Evolutionary conservation across 2,797 vertebrate genomes (phyloP).

Genomic region (Amniataba percoides): DNA sequence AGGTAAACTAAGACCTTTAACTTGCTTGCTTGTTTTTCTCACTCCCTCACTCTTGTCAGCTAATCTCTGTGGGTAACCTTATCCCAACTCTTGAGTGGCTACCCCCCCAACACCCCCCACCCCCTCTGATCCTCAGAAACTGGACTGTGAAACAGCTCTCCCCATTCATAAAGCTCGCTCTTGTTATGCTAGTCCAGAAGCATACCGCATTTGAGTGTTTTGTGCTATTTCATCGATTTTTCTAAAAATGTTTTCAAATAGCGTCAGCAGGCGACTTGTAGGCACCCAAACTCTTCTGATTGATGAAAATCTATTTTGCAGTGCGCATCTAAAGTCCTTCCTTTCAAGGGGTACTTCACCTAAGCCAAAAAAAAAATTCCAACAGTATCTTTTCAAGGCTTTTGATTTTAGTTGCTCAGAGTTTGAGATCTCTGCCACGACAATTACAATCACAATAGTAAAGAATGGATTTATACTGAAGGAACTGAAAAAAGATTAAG

Average conservation of each 20-base stretch:
- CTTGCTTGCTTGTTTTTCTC: slow-evolving; percentile 78
- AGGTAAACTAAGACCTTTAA: slow-evolving; percentile 82
- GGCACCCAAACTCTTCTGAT: neutral
- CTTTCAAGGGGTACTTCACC: slow-evolving; percentile 20
- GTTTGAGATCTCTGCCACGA: slow-evolving; percentile 6
- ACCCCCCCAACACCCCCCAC: neutral
- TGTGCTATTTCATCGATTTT: slow-evolving; percentile 44
- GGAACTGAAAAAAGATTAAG: neutral
- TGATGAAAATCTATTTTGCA: slow-evolving; percentile 7
- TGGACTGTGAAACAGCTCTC: slow-evolving; percentile 65
- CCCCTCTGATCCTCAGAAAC: slow-evolving; percentile 54
- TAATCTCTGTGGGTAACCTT: slow-evolving; percentile 83
- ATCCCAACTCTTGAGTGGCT: slow-evolving; percentile 72
- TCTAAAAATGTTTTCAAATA: slow-evolving; percentile 10
- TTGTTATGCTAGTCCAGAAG: slow-evolving; percentile 57
- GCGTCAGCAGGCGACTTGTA: slow-evolving; percentile 23
- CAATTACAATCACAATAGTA: neutral
- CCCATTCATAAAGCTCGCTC: slow-evolving; percentile 71
- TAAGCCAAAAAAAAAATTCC: neutral
- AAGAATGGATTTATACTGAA: neutral
- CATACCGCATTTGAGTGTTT: slow-evolving; percentile 48
- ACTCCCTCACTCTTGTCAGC: slow-evolving; percentile 76
- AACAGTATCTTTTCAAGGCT: neutral
- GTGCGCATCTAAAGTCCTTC: too few relatives aligned
- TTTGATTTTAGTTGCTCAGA: neutral